Base-by-base conservation (phyloP, 2,113 vertebrate genomes). In the Grammatotria lemairii region DNA sequence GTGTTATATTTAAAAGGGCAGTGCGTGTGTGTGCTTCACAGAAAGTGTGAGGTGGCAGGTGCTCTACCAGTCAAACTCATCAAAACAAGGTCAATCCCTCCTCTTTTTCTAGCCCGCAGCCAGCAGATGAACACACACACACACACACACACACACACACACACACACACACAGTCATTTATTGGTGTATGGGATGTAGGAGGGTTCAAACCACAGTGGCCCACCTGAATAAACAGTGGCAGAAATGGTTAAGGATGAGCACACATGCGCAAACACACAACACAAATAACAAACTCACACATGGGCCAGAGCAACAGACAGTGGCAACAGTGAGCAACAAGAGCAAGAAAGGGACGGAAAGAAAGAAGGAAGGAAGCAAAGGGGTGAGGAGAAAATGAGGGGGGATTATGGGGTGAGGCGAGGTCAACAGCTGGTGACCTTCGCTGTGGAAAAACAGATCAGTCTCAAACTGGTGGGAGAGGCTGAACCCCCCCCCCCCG, bases 171-270 rank as follows among this genome's bases (percentile, higher is more conserved):
- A 63, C 28, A 63, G 58, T 55, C 83, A 78, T 63, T 90, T 90
- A 90, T 54, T 86, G 58, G 85, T 89, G 84, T 87, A 83, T 80
- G 65, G 49, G 86, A 19, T 47, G 82, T 75, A 87, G 89, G 91
- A 55, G 89, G 91, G 78, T 85, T 92, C 90, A 78, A 92, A 91
- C 91, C 91, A 84, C 89, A 92, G 91, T 86, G 49, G 89, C 87
- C 94, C 96, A 97, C 96, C 96, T 97, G 96, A 96, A 95, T 95
- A 96, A 97, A 97, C 96, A 97, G 92, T 91, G 92, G 93, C 91
- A 92, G 91, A 93, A 95, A 95, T 93, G 91, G 93, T 94, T 94
- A 92, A 91, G 90, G 94, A 96, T 91, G 95, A 96, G 91, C 88
- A 83, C 49, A 70, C 84, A 57, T 83, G 65, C 58, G 21, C 90